These are phyloP conservation scores for Ophion ellenae DNA, from an alignment of 2,888 invertebrate genomes.

Conservation along the genomic window DNA sequence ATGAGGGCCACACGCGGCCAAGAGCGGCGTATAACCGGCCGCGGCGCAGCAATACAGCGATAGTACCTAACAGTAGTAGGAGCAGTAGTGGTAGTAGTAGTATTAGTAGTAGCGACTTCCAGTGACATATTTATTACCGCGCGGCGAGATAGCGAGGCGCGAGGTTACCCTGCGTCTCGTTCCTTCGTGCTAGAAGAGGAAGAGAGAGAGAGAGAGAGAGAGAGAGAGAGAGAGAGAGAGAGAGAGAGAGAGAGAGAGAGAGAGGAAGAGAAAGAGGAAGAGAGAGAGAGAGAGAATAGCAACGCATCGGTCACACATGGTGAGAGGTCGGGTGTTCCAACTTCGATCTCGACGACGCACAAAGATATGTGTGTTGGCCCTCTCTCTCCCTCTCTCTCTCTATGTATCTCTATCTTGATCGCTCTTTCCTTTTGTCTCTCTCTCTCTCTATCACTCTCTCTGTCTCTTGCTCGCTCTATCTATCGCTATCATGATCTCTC, in stretches of 20 bases:
- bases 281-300: conserved; percentile 5
- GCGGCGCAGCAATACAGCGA: conserved; percentile 17
- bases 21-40: conserved; percentile 49
- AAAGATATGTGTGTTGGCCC: conserved; percentile 78
- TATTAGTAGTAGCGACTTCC: conserved; percentile 59
- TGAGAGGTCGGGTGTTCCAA: conserved; percentile 67
- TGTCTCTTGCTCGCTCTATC: not conserved
- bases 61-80: not conserved
- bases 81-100: conserved; percentile 48
- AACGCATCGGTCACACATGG: conserved; percentile 56
- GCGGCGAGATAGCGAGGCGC: conserved; percentile 71
- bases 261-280: not conserved
- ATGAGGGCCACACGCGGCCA: conserved; percentile 40
- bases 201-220: conserved; percentile 6
- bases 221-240: not conserved
- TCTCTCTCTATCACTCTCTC: too few species aligned
- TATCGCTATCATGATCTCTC: not conserved
- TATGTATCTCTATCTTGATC: not conserved
- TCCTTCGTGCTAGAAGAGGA: conserved; percentile 19
- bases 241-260: conserved; percentile 14
- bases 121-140: conserved; percentile 75
- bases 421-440: conserved; percentile 16
- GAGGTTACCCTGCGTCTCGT: conserved; percentile 62
- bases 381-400: not conserved
- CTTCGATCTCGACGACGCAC: conserved; percentile 79